These are phyloP conservation scores for Halcyon leucocephala DNA, from an alignment of 2,797 vertebrate species.

Conservation along the genomic window DNA sequence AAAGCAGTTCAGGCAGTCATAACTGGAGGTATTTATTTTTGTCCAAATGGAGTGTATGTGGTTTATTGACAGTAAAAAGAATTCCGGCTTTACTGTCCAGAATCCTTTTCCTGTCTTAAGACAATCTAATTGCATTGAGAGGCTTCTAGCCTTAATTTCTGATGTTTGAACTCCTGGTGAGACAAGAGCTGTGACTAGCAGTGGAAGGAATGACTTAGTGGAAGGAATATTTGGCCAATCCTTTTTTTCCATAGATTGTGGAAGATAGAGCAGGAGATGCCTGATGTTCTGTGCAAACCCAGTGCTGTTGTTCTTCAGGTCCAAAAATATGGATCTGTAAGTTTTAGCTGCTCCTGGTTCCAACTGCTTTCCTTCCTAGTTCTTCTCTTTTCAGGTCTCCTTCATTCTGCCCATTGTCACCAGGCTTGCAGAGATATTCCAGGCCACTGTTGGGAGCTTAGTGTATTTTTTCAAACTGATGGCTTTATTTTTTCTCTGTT, in stretches of 20 bases:
- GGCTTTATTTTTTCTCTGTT: slow-evolving; percentile 1
- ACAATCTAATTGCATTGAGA: background rate
- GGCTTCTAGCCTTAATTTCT: background rate
- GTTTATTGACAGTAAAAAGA: slow-evolving; percentile 17
- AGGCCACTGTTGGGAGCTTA: background rate
- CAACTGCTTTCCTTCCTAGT: background rate
- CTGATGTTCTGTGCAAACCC: background rate
- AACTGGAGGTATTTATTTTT: slow-evolving; percentile 7
- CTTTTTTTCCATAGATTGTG: background rate
- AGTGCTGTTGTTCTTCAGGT: background rate
- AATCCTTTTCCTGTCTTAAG: background rate
- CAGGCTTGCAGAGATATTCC: background rate
- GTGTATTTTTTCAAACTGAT: slow-evolving; percentile 22
- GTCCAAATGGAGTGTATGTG: background rate
- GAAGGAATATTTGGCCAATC: background rate
- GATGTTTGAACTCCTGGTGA: background rate
- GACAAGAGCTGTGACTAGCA: background rate
- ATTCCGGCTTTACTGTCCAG: background rate
- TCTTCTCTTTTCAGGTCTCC: background rate
- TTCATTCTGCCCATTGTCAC: background rate
- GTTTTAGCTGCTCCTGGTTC: background rate
- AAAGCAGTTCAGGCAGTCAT: background rate
- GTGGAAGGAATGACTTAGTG: background rate
- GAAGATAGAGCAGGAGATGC: background rate
- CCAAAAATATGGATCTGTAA: background rate